Evolutionary conservation across 2,113 vertebrate genomes (phyloP), one percentile per base, ranked within the genome.

Genomic region (Pachypanchax playfairii): DNA sequence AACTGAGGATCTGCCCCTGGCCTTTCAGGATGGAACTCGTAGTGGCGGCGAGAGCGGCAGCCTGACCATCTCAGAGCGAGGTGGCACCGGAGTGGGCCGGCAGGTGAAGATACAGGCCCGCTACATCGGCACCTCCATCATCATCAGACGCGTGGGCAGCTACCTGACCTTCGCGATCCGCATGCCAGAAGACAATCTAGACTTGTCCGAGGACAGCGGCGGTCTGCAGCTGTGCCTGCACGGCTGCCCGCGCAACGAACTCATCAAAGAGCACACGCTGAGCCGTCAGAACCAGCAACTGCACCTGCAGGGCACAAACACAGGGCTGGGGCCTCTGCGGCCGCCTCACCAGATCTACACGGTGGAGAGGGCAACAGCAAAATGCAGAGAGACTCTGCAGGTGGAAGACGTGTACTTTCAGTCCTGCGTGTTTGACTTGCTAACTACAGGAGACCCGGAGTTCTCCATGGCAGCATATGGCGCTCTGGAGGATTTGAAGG

Each of bases 381-480:
- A 89, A 73, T 94, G 93, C 64, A 82, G 90, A 50, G 91, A 92
- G 77, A 92, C 86, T 21, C 90, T 94, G 82, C 90, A 92, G 66
- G 92, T 93, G 60, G 93, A 94, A 84, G 93, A 94, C 4, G 89
- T 93, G 39, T 94, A 94, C 87, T 94, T 94, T 62, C 93, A 94
- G 78, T 94, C 93, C n/a, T 94, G 93, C 3, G 92, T 94, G 63
- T 94, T 94, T 66, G 93, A 94, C 77, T 83, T 94, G 65, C 90
- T 94, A 52, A 94, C 93, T 25, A 94, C 93, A 0, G 93, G 93
- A 33, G 92, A 94, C 44, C 89, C 91, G 0, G 92, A 93, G 58
- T 94, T 94, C 87, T 93, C 92, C 12, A 87, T 93, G 92, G 93
- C 93, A 0, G 93, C 93, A 0, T 92, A 86, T 2, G 90, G 91